Base-by-base conservation (phyloP, 1,140 invertebrate genomes). In the Pollicipes pollicipes region DNA sequence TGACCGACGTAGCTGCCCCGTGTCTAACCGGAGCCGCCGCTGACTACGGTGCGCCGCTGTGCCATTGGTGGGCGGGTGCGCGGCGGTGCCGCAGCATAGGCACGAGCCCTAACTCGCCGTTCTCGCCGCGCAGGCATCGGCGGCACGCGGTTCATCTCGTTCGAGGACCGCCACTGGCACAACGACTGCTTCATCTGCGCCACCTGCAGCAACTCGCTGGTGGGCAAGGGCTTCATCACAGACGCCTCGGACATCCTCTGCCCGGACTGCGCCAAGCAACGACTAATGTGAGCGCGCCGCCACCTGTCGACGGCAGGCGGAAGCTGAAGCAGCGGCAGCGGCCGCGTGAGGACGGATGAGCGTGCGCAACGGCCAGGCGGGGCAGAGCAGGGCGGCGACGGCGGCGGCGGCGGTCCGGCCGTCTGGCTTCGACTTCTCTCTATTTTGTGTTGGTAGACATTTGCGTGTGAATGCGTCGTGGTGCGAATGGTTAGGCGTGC, bases 91-190 rank as follows among this genome's bases (percentile, higher is more conserved):
- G n/a, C n/a, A n/a, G n/a, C n/a, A n/a, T n/a, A n/a, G n/a, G n/a
- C n/a, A n/a, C n/a, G n/a, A n/a, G n/a, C n/a, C n/a, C n/a, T n/a
- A n/a, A n/a, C n/a, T n/a, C n/a, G n/a, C n/a, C n/a, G n/a, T n/a
- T n/a, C n/a, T n/a, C n/a, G n/a, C n/a, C n/a, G n/a, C n/a, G 3
- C 78, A 95, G 94, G 95, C 74, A 96, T 97, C 81, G 95, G 95
- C 76, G 97, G 97, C 77, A 98, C 96, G 64, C 92, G 96, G 76
- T 99, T 98, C 85, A 98, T 99, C 81, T 97, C 94, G 66, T 99
- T 99, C 83, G 95, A 98, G 81, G 95, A 98, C 82, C 89, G 96
- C 73, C 95, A 99, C 82, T 99, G 97, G 97, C 97, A 99, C 83
- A 98, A 98, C 81, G 94, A 98, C 81, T 99, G 97, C 83, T 99